Percentiles rank a stretch among this genome's conserved stretches.
These are phyloP conservation scores for Bradypus variegatus DNA, from an alignment of 2,797 vertebrate genomes.

Conservation along the genomic window DNA sequence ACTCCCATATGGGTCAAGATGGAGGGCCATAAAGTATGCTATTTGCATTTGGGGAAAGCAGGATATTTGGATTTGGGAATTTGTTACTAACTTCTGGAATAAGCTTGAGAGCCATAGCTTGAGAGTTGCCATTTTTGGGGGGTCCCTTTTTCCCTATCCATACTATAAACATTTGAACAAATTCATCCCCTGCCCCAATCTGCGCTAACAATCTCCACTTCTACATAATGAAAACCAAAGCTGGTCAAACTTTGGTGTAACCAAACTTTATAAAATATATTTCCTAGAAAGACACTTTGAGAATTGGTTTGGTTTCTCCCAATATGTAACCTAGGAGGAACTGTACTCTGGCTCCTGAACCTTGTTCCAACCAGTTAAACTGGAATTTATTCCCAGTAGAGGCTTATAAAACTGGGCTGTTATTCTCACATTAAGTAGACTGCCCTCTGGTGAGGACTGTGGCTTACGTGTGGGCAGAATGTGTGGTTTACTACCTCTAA, in stretches of 20 bases:
- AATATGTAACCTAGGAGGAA: conserved; percentile 8
- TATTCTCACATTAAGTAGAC: conserved; percentile 70
- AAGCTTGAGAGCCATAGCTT: neutral
- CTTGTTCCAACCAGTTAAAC: conserved; percentile 52
- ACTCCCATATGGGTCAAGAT: conserved; percentile 18
- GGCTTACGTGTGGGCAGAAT: conserved; percentile 65
- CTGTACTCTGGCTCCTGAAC: conserved; percentile 29
- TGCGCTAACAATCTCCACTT: neutral
- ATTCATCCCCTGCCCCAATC: neutral
- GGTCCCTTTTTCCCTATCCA: neutral
- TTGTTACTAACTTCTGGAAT: neutral
- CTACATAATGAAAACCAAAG: conserved; percentile 2
- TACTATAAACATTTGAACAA: neutral
- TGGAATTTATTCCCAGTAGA: conserved; percentile 64
- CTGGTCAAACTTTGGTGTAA: neutral
- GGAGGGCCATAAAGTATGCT: conserved; percentile 33
- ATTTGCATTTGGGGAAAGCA: neutral
- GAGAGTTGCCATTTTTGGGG: neutral
- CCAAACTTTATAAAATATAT: conserved; percentile 37
- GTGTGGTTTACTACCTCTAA: conserved; percentile 66
- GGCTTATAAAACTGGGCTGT: conserved; percentile 61
- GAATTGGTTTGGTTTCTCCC: conserved; percentile 30
- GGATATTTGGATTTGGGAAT: neutral
- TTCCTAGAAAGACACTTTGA: conserved; percentile 51
- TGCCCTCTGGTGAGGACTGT: conserved; percentile 70